Percentiles rank a stretch among this genome's conserved stretches.
These are phyloP conservation scores for Sminthopsis crassicaudata DNA, from an alignment of 2,113 vertebrate species.

Conservation along the genomic window DNA sequence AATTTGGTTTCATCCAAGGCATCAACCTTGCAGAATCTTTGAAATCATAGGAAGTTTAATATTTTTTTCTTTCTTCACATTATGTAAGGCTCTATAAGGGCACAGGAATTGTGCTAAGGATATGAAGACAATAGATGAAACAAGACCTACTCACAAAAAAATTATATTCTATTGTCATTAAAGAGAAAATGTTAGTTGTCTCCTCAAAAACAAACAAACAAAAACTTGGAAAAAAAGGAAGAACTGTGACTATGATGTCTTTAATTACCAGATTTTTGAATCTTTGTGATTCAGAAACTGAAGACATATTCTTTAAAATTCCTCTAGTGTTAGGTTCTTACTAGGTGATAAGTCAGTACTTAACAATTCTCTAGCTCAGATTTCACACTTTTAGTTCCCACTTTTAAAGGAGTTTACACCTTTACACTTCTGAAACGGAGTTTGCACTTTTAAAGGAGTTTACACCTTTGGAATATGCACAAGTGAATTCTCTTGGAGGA, in stretches of 20 bases:
- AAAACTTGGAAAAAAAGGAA: background rate
- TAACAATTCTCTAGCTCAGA: no score
- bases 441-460: no score
- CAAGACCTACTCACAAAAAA: background rate
- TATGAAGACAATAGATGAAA: background rate
- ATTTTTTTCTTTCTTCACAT: background rate
- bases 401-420: no score
- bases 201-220: no score
- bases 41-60: background rate
- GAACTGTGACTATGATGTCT: background rate
- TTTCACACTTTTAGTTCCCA: no score
- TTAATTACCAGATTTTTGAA: background rate
- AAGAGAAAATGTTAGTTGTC: background rate
- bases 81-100: background rate
- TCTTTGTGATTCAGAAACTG: background rate
- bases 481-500: no score
- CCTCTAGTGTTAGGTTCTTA: no score
- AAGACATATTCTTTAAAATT: background rate
- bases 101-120: background rate
- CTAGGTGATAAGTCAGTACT: no score
- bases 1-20: background rate
- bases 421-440: no score
- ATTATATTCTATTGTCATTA: background rate
- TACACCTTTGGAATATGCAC: no score
- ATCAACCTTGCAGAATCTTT: background rate